Base-by-base conservation (phyloP, 92 coral and sea anemone genomes). In the Phymanthus crucifer region DNA sequence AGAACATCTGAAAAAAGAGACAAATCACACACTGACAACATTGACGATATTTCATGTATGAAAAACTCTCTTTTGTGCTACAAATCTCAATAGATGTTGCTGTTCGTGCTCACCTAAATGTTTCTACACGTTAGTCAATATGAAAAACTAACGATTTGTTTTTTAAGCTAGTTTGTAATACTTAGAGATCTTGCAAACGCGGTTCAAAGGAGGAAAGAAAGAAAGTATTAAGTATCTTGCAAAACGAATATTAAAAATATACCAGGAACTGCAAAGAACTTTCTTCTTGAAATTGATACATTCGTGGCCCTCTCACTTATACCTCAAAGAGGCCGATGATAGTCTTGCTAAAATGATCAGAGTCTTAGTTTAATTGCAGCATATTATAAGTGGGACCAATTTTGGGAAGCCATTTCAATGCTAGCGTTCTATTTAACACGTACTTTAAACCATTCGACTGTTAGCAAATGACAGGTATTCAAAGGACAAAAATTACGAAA, bases 371-470 rank as follows among this genome's bases (percentile, higher is more conserved):
- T 61, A 61, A 61, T 61, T 61, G 68, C 68, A 61, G 13, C 35
- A 61, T 3, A 17, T 57, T 61, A 9, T 29, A 2, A 61, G 32
- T 17, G 8, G 29, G 29, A 61, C 7, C 68, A 27, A 61, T 24
- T 61, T 61, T 21, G 64, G 66, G 32, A 75, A 75, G 50, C 70
- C 79, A 75, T 57, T 75, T 43, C 40, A 69, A 31, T 34, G 73
- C 47, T 1, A 29, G 34, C 17, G 4, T 61, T 17, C 68, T 61
- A 61, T 33, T 18, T 69, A 11, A 34, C 47, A 6, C 14, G 70
- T 56, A 52, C 57, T 67, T 7, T 19, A 71, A 71, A 71, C 34
- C 75, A 71, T 71, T 36, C 40, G 32, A 36, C 17, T 71, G 54
- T 40, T 37, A 34, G 35, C 43, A 0, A 31, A 6, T 21, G 26